Evolutionary conservation across 2,888 invertebrate species (phyloP).

Genomic region (Lasioglossum marginatum): DNA sequence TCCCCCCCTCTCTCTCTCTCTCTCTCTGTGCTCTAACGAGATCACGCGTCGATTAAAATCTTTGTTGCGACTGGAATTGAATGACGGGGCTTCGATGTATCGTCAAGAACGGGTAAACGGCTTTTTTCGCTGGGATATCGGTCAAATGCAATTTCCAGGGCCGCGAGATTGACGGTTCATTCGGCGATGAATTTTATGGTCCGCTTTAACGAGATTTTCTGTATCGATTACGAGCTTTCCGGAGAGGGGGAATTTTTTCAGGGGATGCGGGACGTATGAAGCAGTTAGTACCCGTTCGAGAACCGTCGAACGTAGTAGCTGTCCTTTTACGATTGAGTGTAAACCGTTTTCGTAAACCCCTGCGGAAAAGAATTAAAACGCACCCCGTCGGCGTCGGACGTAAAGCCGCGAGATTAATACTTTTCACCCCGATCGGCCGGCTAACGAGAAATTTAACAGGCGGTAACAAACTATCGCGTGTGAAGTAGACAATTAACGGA

Average conservation of each 20-base stretch:
- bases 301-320: conserved; percentile 20
- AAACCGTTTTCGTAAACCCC: conserved; percentile 46
- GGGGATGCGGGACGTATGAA: not conserved
- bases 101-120: conserved; percentile 23
- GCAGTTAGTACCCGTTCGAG: conserved; percentile 29
- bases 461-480: conserved; percentile 49
- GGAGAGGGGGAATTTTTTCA: not conserved
- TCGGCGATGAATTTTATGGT: conserved; percentile 2
- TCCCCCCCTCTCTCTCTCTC: not conserved
- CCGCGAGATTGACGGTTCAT: conserved; percentile 21
- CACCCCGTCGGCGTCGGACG: conserved; percentile 17
- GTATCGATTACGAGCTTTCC: conserved; percentile 21
- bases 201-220: conserved; percentile 43
- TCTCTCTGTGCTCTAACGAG: conserved; percentile 29
- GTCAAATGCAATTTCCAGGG: conserved; percentile 17
- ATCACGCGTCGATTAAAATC: conserved; percentile 38
- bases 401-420: conserved; percentile 29
- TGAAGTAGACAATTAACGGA: conserved; percentile 35
- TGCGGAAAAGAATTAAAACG: conserved; percentile 29
- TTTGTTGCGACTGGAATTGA: conserved; percentile 15
- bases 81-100: conserved; percentile 17
- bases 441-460: conserved; percentile 55
- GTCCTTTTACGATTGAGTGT: conserved; percentile 59
- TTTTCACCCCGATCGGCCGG: conserved; percentile 29
- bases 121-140: conserved; percentile 12